These are phyloP conservation scores for Dolichotis patagonum DNA, from an alignment of 2,113 vertebrate genomes.

Conservation along the genomic window DNA sequence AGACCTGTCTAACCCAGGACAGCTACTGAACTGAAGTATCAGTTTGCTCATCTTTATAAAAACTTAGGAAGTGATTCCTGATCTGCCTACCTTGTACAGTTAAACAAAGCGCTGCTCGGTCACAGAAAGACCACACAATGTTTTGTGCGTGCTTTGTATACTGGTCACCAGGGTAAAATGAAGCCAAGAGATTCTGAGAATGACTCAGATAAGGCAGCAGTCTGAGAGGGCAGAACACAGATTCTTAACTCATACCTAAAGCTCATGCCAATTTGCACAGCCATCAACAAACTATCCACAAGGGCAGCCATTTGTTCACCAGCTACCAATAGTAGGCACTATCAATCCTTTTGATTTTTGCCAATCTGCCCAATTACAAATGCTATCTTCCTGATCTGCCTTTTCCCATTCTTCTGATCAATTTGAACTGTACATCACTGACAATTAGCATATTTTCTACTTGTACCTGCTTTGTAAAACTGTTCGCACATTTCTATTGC, in stretches of 20 bases:
- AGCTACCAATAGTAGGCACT: neutral
- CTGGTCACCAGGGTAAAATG: neutral
- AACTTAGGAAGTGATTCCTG: neutral
- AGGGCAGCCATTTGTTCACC: neutral
- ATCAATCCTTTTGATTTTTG: neutral
- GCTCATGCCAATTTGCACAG: neutral
- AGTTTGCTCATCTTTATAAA: conserved; percentile 7
- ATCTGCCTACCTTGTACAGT: neutral
- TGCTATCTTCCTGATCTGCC: neutral
- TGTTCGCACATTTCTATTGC: neutral
- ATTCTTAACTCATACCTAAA: neutral
- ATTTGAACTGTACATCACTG: neutral
- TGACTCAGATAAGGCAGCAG: neutral
- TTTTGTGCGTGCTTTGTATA: neutral
- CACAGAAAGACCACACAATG: neutral
- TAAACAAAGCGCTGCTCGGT: neutral
- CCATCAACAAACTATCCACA: neutral
- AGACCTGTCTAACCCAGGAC: neutral
- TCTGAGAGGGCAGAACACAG: neutral
- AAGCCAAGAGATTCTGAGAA: neutral
- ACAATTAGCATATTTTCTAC: neutral
- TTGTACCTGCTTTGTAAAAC: neutral
- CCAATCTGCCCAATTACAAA: neutral
- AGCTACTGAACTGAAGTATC: neutral
- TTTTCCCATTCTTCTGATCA: neutral